These are phyloP conservation scores for Chamaetylas fuelleborni DNA, from an alignment of 2,113 vertebrate species.

Conservation along the genomic window DNA sequence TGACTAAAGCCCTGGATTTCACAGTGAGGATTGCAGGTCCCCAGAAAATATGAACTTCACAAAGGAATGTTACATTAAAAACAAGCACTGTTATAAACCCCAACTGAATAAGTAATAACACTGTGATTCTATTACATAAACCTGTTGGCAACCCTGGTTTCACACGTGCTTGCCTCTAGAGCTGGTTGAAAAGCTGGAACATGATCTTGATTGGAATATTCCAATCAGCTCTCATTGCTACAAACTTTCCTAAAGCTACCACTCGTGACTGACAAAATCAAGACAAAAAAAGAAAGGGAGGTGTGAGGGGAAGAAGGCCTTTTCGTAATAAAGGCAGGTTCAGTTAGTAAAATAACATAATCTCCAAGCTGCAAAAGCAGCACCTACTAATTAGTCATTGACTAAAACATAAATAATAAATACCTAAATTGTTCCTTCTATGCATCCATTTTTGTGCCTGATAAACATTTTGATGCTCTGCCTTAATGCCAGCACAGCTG, in stretches of 20 bases:
- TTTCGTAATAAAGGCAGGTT: conserved; percentile 96
- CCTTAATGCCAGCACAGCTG: conserved; percentile 71
- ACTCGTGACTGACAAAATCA: background rate
- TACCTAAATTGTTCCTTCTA: conserved; percentile 78
- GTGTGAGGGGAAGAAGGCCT: conserved; percentile 67
- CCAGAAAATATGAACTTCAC: background rate
- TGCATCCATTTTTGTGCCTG: conserved; percentile 61
- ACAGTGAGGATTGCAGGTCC: conserved; percentile 10
- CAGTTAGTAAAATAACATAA: conserved; percentile 89
- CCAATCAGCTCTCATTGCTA: conserved; percentile 14
- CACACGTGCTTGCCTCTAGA: background rate
- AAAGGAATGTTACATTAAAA: conserved; percentile 17
- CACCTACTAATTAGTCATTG: conserved; percentile 97
- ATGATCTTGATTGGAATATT: background rate
- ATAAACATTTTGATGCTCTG: conserved; percentile 61
- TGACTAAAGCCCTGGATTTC: background rate
- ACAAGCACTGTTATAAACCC: background rate
- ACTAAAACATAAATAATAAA: conserved; percentile 99
- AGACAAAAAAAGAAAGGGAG: conserved; percentile 16
- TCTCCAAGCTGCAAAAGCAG: conserved; percentile 95
- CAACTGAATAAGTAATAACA: background rate
- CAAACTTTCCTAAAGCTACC: background rate
- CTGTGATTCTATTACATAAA: background rate
- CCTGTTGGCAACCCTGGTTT: background rate
- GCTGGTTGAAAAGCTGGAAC: background rate